Percentiles rank a stretch among this genome's conserved stretches.
Conservation (phyloP, 2,113 vertebrate genomes). For the Lagenorhynchus albirostris region DNA sequence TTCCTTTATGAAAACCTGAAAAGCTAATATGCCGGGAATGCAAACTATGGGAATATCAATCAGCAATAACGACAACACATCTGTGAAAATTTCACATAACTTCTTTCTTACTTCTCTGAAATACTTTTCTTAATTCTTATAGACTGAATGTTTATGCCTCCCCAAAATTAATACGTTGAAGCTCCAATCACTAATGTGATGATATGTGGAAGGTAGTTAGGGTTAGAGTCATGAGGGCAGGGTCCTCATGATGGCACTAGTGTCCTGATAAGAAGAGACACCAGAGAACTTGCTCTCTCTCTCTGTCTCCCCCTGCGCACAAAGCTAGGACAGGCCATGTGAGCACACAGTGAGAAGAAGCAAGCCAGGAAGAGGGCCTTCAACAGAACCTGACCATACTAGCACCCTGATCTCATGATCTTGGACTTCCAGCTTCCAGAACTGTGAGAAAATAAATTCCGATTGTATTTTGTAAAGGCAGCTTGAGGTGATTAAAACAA, state of each 20-base stretch:
- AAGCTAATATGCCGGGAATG: background rate
- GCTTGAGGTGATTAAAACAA: background rate
- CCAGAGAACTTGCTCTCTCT: too few relatives aligned
- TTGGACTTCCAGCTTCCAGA: background rate
- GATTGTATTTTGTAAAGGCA: background rate
- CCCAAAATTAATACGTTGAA: background rate
- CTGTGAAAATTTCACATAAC: background rate
- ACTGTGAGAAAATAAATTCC: background rate
- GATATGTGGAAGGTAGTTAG: too few relatives aligned
- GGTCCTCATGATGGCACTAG: too few relatives aligned
- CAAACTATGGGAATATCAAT: background rate
- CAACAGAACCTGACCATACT: background rate
- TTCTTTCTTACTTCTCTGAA: background rate
- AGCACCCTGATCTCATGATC: background rate
- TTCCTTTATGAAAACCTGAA: background rate
- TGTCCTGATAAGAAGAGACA: too few relatives aligned
- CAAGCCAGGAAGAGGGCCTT: too few relatives aligned
- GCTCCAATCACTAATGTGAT: background rate
- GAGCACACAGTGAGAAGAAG: too few relatives aligned
- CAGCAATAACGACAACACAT: background rate
- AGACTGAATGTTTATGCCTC: background rate
- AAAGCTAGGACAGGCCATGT: too few relatives aligned
- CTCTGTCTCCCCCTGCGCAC: too few relatives aligned
- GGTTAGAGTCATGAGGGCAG: too few relatives aligned
- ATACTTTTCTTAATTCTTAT: background rate